Percentiles rank a stretch among this genome's conserved stretches.
Conservation (phyloP, 2,113 vertebrate species). For the Calidris pugnax region DNA sequence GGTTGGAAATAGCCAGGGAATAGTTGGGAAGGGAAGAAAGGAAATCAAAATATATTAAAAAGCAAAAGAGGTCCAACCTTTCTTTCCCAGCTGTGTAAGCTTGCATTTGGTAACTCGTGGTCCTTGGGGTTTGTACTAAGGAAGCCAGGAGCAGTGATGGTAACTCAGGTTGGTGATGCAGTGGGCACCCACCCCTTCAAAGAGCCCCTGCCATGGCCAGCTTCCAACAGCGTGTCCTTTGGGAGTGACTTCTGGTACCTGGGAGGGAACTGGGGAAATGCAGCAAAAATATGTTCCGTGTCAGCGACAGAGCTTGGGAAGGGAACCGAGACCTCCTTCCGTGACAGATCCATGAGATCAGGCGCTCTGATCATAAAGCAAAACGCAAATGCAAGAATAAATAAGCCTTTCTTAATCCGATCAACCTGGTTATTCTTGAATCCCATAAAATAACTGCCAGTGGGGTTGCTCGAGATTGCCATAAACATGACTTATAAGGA, state of each 20-base stretch:
- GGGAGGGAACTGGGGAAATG: background rate
- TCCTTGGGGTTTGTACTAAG: background rate
- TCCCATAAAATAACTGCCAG: constrained; percentile 15
- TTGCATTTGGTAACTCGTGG: background rate
- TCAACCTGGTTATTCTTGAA: constrained; percentile 50
- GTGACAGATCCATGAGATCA: background rate
- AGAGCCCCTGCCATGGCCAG: background rate
- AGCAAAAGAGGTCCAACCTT: background rate
- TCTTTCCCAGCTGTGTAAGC: background rate
- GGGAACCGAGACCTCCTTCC: background rate
- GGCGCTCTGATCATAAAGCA: background rate
- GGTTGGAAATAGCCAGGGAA: constrained; percentile 1
- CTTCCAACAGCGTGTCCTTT: background rate
- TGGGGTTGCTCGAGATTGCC: constrained; percentile 20
- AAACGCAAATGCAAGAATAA: background rate
- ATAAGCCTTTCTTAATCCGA: background rate
- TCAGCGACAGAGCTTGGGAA: background rate
- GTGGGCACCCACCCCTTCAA: background rate
- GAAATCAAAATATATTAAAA: background rate
- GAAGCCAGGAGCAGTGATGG: background rate
- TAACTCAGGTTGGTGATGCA: background rate
- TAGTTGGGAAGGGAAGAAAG: background rate
- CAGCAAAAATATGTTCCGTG: background rate
- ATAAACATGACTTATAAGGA: constrained; percentile 28
- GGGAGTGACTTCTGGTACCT: background rate